phyloP scores from a whole-genome alignment of 2,113 vertebrate species.

The Pelusios castaneus region DNA sequence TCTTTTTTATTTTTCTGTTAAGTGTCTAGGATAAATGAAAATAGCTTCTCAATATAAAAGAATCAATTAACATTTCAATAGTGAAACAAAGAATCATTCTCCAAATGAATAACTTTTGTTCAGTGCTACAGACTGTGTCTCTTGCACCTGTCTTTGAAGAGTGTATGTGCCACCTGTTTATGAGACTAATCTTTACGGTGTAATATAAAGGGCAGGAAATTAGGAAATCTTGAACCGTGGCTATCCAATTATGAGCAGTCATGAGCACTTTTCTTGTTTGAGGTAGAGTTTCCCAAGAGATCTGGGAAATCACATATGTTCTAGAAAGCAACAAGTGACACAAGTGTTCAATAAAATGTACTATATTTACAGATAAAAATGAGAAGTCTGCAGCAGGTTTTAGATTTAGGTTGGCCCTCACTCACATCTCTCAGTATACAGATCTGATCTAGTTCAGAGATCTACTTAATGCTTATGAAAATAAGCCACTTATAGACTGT shows the following conservation, averaged over 20 bases:
- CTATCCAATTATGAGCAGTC: not conserved
- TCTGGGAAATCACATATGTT: not conserved
- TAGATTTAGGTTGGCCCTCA: fast-evolving
- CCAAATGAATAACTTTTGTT: conserved; percentile 21
- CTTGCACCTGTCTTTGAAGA: not conserved
- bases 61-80: conserved; percentile 60
- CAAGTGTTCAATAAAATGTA: not conserved
- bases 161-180: conserved; percentile 44
- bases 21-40: conserved; percentile 60
- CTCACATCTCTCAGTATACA: fast-evolving
- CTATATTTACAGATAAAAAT: not conserved
- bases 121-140: conserved; percentile 33
- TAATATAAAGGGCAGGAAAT: conserved; percentile 22
- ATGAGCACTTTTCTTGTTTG: conserved; percentile 1
- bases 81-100: not conserved
- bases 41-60: conserved; percentile 54
- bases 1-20: conserved; percentile 66
- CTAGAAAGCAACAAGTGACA: not conserved
- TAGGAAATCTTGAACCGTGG: conserved; percentile 19
- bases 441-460: fast-evolving
- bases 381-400: not conserved
- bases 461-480: not conserved
- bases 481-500: not conserved
- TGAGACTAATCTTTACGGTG: conserved; percentile 18
- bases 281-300: not conserved